These are phyloP conservation scores for Mus caroli DNA, from an alignment of 2,797 vertebrate species.

Conservation along the genomic window DNA sequence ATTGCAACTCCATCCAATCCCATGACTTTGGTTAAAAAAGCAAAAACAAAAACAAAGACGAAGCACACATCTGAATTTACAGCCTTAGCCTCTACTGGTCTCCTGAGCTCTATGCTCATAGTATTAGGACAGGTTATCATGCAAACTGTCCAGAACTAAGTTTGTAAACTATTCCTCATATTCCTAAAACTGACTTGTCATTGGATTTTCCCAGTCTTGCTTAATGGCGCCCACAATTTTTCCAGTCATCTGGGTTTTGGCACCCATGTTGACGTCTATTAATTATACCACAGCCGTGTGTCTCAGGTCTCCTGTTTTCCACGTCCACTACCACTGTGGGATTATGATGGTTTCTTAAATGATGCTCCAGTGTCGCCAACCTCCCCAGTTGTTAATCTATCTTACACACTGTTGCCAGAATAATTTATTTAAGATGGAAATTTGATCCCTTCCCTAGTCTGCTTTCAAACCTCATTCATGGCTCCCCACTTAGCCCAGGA, in stretches of 20 bases:
- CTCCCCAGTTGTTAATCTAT: conserved; percentile 61
- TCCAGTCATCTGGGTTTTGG: conserved; percentile 50
- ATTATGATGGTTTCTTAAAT: conserved; percentile 68
- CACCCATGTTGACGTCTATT: conserved; percentile 30
- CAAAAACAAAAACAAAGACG: background rate
- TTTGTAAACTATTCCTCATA: background rate
- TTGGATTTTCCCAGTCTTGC: background rate
- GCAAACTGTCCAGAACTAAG: background rate
- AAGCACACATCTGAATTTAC: background rate
- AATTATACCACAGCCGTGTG: conserved; percentile 32
- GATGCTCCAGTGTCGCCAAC: conserved; percentile 72
- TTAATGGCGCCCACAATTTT: conserved; percentile 19
- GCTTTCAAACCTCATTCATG: conserved; percentile 58
- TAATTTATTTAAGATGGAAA: conserved; percentile 72
- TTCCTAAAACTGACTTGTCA: conserved; percentile 12
- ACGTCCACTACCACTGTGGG: conserved; percentile 62
- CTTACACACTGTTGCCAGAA: conserved; percentile 62
- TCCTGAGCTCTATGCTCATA: background rate
- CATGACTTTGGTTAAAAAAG: background rate
- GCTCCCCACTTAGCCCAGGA: conserved; percentile 60
- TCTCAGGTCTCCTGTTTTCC: conserved; percentile 50
- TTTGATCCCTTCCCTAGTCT: conserved; percentile 69
- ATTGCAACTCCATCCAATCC: background rate
- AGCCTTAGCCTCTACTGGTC: background rate
- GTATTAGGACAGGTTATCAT: conserved; percentile 33